phyloP scores from a whole-genome alignment of 2,113 vertebrate species.

The Acrocephalus arundinaceus region DNA sequence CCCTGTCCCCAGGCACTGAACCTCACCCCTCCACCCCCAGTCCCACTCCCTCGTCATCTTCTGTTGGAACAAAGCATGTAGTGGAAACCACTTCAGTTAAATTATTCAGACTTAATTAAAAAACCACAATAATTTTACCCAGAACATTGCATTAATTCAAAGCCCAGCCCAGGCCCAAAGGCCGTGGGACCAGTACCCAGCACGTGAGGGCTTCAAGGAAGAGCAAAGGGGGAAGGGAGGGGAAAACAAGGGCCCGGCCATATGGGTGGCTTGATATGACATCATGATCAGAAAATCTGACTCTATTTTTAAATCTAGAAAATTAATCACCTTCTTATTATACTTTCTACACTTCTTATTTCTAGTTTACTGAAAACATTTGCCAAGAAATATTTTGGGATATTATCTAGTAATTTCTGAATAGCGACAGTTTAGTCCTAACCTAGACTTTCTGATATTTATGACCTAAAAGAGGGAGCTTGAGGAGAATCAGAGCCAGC shows the following conservation, averaged over 20 bases:
- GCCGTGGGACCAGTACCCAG: background rate
- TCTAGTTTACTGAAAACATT: background rate
- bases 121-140: background rate
- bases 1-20: background rate
- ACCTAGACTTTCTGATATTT: background rate
- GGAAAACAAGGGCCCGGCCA: background rate
- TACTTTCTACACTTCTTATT: background rate
- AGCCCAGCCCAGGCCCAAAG: rapidly evolving
- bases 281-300: background rate
- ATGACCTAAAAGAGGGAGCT: background rate
- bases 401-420: background rate
- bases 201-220: background rate
- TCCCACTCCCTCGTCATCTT: rapidly evolving
- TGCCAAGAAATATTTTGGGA: background rate
- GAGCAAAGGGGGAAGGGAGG: background rate
- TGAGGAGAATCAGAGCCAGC: background rate
- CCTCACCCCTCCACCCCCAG: background rate
- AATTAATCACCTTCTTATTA: background rate
- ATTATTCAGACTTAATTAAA: background rate
- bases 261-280: background rate
- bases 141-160: background rate
- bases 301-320: background rate
- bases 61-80: background rate
- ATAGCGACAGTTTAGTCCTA: background rate
- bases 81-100: background rate